Evolutionary conservation across 1,140 invertebrate species (phyloP).

Genomic region (Subanguina moxae): DNA sequence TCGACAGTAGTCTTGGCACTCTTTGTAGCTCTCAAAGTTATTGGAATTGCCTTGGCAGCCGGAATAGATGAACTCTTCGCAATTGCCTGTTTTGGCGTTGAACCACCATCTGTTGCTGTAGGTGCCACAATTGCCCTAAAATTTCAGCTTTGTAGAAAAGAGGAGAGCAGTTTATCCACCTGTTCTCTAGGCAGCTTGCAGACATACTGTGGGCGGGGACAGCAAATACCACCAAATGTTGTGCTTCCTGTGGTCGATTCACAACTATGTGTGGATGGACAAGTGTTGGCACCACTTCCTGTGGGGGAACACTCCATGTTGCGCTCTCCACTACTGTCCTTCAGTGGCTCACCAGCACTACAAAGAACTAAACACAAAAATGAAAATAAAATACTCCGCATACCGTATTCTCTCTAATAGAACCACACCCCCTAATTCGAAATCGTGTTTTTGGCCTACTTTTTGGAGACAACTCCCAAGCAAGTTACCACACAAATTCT

Average conservation of each 20-base stretch:
- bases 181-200: conserved; percentile 57
- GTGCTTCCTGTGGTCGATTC: conserved; percentile 55
- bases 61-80: conserved; percentile 59
- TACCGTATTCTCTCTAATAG: no score
- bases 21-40: conserved; percentile 54
- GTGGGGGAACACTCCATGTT: conserved; percentile 59
- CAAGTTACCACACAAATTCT: no score
- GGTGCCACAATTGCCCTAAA: conserved; percentile 57
- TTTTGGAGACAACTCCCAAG: no score
- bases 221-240: conserved; percentile 57
- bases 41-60: conserved; percentile 54
- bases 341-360: conserved; percentile 56
- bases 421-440: no score
- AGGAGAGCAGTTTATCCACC: conserved; percentile 13
- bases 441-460: no score
- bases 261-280: conserved; percentile 55
- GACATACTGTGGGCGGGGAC: conserved; percentile 57
- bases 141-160: conserved; percentile 10
- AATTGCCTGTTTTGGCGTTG: conserved; percentile 59
- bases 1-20: conserved; percentile 58
- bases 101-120: conserved; percentile 59
- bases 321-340: conserved; percentile 55
- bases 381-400: conserved; percentile 2
- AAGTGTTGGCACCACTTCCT: conserved; percentile 52
- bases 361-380: conserved; percentile 50